A percentile compares a stretch with the other conserved stretches of the same genome.
Conservation (phyloP, 2,888 invertebrate species). For the Masnerella sp. region DNA sequence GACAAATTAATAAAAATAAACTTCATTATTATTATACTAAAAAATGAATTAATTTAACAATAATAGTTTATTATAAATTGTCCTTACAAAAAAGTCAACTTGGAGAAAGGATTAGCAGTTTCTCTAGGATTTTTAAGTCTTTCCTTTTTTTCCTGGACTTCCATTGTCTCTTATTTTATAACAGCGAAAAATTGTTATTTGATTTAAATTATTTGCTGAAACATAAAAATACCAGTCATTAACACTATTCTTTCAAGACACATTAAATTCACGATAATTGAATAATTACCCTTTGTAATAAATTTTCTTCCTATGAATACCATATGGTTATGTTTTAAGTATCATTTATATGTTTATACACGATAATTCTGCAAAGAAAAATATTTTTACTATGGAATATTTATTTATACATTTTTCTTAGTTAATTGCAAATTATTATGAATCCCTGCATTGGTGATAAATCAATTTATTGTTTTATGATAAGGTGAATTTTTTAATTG, state of each 20-base stretch:
- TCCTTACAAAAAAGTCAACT: slow-evolving; percentile 29
- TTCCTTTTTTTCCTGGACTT: too few relatives aligned
- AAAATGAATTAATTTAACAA: background rate
- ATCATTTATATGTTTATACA: slow-evolving; percentile 17
- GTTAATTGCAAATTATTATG: too few relatives aligned
- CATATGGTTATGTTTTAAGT: slow-evolving; percentile 6
- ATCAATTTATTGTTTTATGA: too few relatives aligned
- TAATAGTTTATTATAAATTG: background rate
- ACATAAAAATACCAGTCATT: too few relatives aligned
- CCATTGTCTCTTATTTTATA: too few relatives aligned
- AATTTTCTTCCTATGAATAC: background rate
- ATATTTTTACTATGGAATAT: too few relatives aligned
- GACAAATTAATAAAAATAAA: background rate
- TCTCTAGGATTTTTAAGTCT: slow-evolving; percentile 26
- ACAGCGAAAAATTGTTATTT: background rate
- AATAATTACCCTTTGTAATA: background rate
- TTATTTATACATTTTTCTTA: too few relatives aligned
- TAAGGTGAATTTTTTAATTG: too few relatives aligned
- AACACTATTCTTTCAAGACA: too few relatives aligned
- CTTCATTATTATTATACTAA: too few relatives aligned
- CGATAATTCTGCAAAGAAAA: slow-evolving; percentile 1
- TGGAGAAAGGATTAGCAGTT: slow-evolving; percentile 17
- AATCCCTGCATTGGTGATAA: too few relatives aligned
- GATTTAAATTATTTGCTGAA: background rate
- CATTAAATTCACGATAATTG: background rate